Conservation (phyloP, 2,888 invertebrate genomes). For the Nomada goodeniana region DNA sequence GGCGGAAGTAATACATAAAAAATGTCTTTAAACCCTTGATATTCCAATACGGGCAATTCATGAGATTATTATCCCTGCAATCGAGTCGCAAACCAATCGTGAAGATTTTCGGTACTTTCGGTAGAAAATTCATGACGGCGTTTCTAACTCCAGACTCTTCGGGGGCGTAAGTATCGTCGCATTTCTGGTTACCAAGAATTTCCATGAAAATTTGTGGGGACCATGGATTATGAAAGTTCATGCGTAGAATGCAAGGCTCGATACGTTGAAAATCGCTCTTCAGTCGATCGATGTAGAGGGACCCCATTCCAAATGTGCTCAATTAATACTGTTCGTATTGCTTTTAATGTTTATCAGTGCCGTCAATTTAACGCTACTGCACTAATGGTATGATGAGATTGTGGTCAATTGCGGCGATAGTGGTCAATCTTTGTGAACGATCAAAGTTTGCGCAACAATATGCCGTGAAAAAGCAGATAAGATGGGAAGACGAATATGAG, state of each 20-base stretch:
- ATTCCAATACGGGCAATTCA: background rate
- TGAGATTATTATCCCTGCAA: too few species aligned
- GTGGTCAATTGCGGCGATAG: too few species aligned
- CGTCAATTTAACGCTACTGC: too few species aligned
- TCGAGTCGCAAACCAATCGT: constrained; percentile 37
- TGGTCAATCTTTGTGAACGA: too few species aligned
- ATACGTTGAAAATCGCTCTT: constrained; percentile 52
- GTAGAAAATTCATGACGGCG: constrained; percentile 6
- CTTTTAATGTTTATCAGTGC: too few species aligned
- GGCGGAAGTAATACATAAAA: constrained; percentile 2
- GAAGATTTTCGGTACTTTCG: constrained; percentile 52
- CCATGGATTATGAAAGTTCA: constrained; percentile 51
- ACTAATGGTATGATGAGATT: too few species aligned
- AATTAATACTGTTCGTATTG: background rate
- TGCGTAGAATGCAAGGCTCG: constrained; percentile 30
- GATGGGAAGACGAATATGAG: too few species aligned
- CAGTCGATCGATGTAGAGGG: constrained; percentile 62
- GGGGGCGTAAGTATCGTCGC: background rate
- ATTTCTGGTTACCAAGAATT: constrained; percentile 25
- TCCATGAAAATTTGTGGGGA: constrained; percentile 37
- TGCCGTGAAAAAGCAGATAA: too few species aligned
- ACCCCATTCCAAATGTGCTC: constrained; percentile 33
- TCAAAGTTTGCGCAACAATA: too few species aligned
- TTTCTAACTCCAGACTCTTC: background rate
- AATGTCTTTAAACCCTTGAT: constrained; percentile 5